Evolutionary conservation across 2,797 vertebrate species (phyloP).

Genomic region (Gobionotothen gibberifrons): DNA sequence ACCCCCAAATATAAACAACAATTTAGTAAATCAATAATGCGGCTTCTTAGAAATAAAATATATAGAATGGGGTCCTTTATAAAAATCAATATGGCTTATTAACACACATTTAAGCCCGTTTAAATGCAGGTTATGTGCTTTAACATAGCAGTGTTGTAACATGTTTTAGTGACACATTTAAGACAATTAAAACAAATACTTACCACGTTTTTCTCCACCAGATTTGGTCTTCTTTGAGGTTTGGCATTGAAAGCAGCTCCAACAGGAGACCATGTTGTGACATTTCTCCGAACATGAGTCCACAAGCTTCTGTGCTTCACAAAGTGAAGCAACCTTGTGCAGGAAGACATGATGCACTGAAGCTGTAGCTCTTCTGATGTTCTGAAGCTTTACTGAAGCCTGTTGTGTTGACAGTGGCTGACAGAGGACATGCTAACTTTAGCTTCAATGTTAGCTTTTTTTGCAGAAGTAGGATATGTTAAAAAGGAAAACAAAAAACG

Average conservation of each 20-base stretch:
- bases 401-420: constrained; percentile 14
- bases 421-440: constrained; percentile 64
- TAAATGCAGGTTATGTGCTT: no score
- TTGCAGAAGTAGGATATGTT: not conserved
- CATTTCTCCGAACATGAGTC: constrained; percentile 66
- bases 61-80: no score
- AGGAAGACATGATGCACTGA: constrained; percentile 72
- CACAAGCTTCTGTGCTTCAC: constrained; percentile 62
- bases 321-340: constrained; percentile 67
- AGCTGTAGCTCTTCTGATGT: not conserved
- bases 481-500: not conserved
- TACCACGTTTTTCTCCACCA: constrained; percentile 86
- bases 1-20: no score
- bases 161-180: not conserved
- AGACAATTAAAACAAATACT: constrained; percentile 43
- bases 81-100: no score
- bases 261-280: constrained; percentile 93
- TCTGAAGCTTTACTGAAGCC: not conserved
- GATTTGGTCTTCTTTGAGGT: constrained; percentile 78
- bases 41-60: no score
- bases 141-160: not conserved
- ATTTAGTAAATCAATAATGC: no score
- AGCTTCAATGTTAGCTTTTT: constrained; percentile 6
- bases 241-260: constrained; percentile 92
- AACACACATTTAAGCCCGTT: no score